Conservation (phyloP, 1,140 invertebrate species). For the Bactericera cockerelli region DNA sequence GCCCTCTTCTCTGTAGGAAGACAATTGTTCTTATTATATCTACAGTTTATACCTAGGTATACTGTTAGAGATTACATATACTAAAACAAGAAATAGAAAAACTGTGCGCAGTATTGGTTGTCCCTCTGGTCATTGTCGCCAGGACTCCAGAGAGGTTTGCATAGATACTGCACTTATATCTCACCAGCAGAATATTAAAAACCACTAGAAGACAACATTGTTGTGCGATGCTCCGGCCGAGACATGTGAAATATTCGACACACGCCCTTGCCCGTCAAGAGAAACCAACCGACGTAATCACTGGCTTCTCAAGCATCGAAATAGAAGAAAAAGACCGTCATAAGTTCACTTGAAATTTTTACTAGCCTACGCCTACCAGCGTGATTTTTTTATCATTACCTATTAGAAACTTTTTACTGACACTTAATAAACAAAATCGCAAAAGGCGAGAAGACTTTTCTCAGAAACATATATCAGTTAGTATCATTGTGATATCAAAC, state of each 20-base stretch:
- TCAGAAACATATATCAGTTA: no score
- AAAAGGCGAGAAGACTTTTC: no score
- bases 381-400: no score
- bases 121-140: neutral
- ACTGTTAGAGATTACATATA: neutral
- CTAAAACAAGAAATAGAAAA: neutral
- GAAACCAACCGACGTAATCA: slow-evolving; percentile 13
- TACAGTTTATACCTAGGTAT: no score
- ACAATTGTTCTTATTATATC: no score
- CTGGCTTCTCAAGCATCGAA: slow-evolving; percentile 12
- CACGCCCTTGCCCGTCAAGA: neutral
- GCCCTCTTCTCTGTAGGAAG: no score
- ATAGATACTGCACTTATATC: slow-evolving; percentile 4
- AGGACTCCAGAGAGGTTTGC: slow-evolving; percentile 5
- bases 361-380: no score
- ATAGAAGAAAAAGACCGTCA: no score
- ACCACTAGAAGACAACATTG: slow-evolving; percentile 3
- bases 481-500: slow-evolving; percentile 6
- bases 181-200: neutral
- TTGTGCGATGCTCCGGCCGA: slow-evolving; percentile 3
- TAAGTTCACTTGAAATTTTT: no score
- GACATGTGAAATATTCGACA: neutral
- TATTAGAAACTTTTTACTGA: no score
- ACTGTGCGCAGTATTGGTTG: slow-evolving; percentile 5
- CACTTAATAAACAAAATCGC: no score